phyloP scores from a whole-genome alignment of 2,888 invertebrate species.

The Parnassius orleans region DNA sequence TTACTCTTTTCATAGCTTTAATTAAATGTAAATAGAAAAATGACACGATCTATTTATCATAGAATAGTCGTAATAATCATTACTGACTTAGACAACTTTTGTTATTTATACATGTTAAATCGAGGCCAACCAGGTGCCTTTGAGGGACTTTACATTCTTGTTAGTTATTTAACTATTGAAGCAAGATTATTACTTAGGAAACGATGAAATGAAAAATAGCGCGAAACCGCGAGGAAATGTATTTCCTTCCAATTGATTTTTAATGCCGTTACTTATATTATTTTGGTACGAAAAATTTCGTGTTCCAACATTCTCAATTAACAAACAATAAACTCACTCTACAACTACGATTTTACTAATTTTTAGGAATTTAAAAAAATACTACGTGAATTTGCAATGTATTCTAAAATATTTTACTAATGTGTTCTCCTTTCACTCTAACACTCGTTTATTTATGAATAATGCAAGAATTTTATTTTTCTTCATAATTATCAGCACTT shows the following conservation, averaged over 20 bases:
- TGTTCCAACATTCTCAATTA: constrained; percentile 3
- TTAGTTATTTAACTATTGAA: constrained; percentile 11
- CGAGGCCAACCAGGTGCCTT: constrained; percentile 56
- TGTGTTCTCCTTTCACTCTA: not conserved
- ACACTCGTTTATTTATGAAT: too few relatives aligned
- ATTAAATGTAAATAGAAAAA: too few relatives aligned
- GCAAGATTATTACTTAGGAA: constrained; percentile 26
- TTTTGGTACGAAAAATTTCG: constrained; percentile 6
- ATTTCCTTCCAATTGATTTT: constrained; percentile 7
- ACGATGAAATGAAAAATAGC: constrained; percentile 24
- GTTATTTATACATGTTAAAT: constrained; percentile 50
- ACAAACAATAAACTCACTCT: not conserved
- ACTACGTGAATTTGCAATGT: not conserved
- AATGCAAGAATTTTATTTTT: too few relatives aligned
- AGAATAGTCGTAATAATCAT: constrained; percentile 36
- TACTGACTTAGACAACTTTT: constrained; percentile 53
- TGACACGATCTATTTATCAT: too few relatives aligned
- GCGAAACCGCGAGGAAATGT: constrained; percentile 11
- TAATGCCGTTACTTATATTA: not conserved
- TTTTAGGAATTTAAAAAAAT: not conserved
- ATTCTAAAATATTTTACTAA: not conserved
- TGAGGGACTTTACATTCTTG: constrained; percentile 30
- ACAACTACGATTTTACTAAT: not conserved
- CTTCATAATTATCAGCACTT: too few relatives aligned
- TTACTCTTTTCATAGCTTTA: too few relatives aligned